Evolutionary conservation across 1,140 invertebrate genomes (phyloP), one percentile per base, ranked within the genome.

Genomic region (Trypoxylus dichotomus): DNA sequence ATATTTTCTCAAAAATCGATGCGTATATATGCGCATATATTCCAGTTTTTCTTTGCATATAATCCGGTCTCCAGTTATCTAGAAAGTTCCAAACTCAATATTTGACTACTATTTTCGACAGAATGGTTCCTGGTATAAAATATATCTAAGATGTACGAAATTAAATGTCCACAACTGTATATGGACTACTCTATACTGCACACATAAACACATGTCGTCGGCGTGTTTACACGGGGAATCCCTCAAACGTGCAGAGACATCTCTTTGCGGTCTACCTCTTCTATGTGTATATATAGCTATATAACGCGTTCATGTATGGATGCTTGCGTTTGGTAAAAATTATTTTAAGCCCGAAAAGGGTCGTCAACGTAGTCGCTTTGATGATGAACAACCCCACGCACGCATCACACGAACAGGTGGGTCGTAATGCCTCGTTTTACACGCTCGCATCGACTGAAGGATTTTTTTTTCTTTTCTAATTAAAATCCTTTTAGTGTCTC

Each of bases 311-410:
- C 5, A 74, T 42, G 15, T 74, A 21, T 74, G 32, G 19, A 21
- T 42, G 72, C 27, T 15, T 42, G 41, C 15, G 72, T 43, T 74
- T 42, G 29, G 41, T 74, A 74, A 74, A 74, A 74, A 74, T 74
- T 74, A 74, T 74, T 74, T 74, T 74, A 74, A 74, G 72, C 29
- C 72, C 72, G 29, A 74, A 74, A 74, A 43, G 72, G 72, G 60
- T 68, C 60, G 60, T 68, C 72, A 21, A 71, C 63, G 63, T 32
- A 54, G 72, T 41, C 72, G 72, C 72, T 74, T 74, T 74, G 72
- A 74, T 74, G 72, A 74, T 68, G 60, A 68, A 68, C 60, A 68
- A 54, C 60, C n/a, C 24, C 60, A 54, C 60, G n/a, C 60, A 68
- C 60, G 60, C 60, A 68, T 29, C 60, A 68, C 21, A 68, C 60